These are phyloP conservation scores for Dendroctonus valens DNA, from an alignment of 1,140 invertebrate species.

Conservation along the genomic window DNA sequence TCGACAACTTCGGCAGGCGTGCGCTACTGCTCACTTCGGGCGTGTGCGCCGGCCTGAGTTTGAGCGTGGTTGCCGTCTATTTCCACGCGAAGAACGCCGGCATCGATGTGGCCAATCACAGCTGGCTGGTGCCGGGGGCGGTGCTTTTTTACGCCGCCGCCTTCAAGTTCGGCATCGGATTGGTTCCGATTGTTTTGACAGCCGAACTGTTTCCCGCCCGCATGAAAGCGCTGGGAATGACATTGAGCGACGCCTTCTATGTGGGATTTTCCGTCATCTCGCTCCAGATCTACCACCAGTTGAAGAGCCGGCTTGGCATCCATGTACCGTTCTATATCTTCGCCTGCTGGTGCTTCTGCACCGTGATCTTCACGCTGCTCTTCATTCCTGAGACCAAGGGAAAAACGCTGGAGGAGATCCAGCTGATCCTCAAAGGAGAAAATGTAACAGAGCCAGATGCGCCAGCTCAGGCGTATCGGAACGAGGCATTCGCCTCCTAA, in stretches of 20 bases:
- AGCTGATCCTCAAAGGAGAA: constrained; percentile 49
- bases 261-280: constrained; percentile 59
- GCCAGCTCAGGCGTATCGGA: too few relatives aligned
- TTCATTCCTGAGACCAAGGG: constrained; percentile 78
- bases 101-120: constrained; percentile 29
- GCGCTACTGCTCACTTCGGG: constrained; percentile 48
- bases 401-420: constrained; percentile 73
- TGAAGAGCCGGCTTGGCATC: constrained; percentile 53
- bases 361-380: constrained; percentile 61
- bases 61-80: constrained; percentile 40
- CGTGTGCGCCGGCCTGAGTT: constrained; percentile 33
- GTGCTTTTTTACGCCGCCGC: constrained; percentile 41
- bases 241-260: constrained; percentile 43
- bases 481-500: too few relatives aligned
- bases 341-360: constrained; percentile 58
- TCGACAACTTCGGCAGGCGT: constrained; percentile 52
- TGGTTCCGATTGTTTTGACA: constrained; percentile 72
- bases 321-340: constrained; percentile 69
- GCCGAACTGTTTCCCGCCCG: constrained; percentile 65
- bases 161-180: constrained; percentile 42
- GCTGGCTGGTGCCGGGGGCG: constrained; percentile 38
- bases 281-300: constrained; percentile 61
- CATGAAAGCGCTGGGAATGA: constrained; percentile 55
- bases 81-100: constrained; percentile 39
- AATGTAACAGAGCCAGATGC: too few relatives aligned